Evolutionary conservation across 30 jellyfish, hydroid and myxozoan genomes (phyloP).

Genomic region (Turritopsis rubra): DNA sequence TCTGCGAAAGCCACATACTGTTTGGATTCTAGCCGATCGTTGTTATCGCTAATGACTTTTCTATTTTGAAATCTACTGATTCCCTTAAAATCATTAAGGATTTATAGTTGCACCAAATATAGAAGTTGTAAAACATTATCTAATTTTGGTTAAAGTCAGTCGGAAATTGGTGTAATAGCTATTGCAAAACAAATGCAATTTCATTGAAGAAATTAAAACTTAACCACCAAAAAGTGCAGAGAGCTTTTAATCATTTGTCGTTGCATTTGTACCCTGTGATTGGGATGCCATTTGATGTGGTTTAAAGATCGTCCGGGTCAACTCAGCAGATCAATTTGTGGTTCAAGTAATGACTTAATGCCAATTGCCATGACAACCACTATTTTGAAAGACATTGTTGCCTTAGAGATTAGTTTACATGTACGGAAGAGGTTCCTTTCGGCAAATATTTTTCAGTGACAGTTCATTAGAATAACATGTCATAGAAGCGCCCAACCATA

Average conservation of each 20-base stretch:
- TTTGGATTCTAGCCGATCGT: background rate
- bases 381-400: background rate
- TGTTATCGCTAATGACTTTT: background rate
- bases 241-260: background rate
- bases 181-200: background rate
- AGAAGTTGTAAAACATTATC: background rate
- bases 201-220: background rate
- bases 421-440: no score
- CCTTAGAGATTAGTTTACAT: background rate
- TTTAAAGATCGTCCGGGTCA: background rate
- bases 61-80: background rate
- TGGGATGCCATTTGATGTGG: background rate
- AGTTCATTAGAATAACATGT: no score
- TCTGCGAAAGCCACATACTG: background rate
- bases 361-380: background rate
- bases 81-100: background rate
- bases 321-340: background rate
- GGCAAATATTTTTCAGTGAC: no score
- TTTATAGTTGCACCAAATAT: background rate
- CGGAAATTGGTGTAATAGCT: background rate
- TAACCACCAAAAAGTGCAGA: background rate
- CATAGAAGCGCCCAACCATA: no score
- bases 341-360: background rate
- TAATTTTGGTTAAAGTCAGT: background rate
- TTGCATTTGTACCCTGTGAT: background rate